Percentiles rank a stretch among this genome's conserved stretches.
phyloP scores from a whole-genome alignment of 2,797 vertebrate genomes.

The Acanthurus tractus region DNA sequence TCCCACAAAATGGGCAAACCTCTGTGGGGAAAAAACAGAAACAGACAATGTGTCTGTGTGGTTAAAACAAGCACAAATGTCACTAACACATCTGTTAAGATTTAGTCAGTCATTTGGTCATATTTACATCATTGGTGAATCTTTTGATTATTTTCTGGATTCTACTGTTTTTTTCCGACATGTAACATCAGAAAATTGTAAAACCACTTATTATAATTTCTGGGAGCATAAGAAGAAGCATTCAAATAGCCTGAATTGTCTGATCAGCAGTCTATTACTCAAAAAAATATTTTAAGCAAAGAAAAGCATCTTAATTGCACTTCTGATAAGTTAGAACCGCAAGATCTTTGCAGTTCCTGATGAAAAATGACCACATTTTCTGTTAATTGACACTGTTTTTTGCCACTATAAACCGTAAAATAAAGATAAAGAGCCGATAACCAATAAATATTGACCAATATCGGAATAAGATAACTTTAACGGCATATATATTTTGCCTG shows the following conservation, averaged over 20 bases:
- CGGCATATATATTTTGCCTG: too few relatives aligned
- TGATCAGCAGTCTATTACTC: too few relatives aligned
- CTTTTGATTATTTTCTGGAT: not conserved
- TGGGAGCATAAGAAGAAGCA: too few relatives aligned
- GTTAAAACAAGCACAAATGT: not conserved
- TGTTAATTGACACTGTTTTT: too few relatives aligned
- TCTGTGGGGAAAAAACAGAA: slow-evolving; percentile 62
- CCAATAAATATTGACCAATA: not conserved
- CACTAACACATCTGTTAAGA: not conserved
- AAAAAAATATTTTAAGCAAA: not conserved
- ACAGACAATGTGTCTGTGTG: not conserved
- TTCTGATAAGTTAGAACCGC: not conserved
- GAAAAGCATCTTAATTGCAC: not conserved
- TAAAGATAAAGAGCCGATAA: too few relatives aligned
- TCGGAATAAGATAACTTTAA: not conserved
- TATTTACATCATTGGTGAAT: not conserved
- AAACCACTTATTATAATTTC: too few relatives aligned
- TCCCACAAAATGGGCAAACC: slow-evolving; percentile 90
- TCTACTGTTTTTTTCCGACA: not conserved
- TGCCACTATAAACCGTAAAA: too few relatives aligned
- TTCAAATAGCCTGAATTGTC: too few relatives aligned
- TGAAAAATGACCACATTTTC: not conserved
- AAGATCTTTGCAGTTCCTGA: not conserved
- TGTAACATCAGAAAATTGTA: too few relatives aligned
- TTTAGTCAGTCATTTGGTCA: not conserved